Base-by-base conservation (phyloP, 2,797 vertebrate species). In the Notoglanidium macrostoma region DNA sequence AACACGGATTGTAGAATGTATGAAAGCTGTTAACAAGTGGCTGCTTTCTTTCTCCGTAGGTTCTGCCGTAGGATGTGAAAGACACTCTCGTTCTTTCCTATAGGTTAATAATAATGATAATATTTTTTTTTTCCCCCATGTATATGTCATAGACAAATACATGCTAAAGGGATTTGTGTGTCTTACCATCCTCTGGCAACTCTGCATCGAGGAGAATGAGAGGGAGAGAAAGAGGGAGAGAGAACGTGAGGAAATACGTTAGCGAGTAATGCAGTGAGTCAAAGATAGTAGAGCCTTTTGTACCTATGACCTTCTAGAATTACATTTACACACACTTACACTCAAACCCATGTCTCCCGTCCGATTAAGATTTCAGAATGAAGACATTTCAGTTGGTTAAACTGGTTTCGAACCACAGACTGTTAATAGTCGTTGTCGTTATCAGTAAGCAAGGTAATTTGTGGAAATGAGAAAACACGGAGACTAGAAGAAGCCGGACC, bases 101-200 rank as follows among this genome's bases (percentile, higher is more conserved):
- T 15, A 91, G 78, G 15, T 17, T 23, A 63, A 46, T 46, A 51
- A 91, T 84, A 8, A 51, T 26, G 14, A 35, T 17, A 11, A 73
- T n/a, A 46, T 91, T 83, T 19, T 14, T n/a, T 81, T 29, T 67
- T 93, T 93, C 29, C 91, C 94, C 91, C 94, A 94, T 94, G 94
- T 95, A 94, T 89, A 86, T 81, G 86, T 90, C 92, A 90, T 86
- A 91, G 89, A 90, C 87, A 93, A 87, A 93, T 89, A 94, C 77
- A 91, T 87, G 88, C 86, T 90, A 26, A 87, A 90, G 84, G 73
- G 86, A 83, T 90, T 92, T 29, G 80, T 92, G 94, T 93, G 86
- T 94, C 95, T 96, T 95, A 96, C 95, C 95, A 94, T 96, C 95
- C 55, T 95, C 93, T 91, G 93, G 94, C 89, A 95, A 93, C 91